Evolutionary conservation across 2,113 vertebrate species (phyloP).

Genomic region (Etheostoma cragini): DNA sequence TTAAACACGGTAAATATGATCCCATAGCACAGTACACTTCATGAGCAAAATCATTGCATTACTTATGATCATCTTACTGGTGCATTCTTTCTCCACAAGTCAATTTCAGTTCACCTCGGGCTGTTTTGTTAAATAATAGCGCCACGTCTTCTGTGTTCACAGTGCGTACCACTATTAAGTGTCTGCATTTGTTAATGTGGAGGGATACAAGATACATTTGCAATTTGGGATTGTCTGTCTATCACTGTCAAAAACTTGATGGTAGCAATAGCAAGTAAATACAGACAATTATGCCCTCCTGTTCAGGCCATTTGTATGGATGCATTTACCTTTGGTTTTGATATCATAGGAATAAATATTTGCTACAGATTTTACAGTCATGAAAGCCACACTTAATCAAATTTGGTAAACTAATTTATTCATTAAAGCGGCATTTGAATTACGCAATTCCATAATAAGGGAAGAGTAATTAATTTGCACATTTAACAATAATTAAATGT

Average conservation of each 20-base stretch:
- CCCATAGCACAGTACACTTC: not conserved
- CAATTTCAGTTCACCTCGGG: conserved; percentile 33
- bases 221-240: not conserved
- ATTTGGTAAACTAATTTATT: not conserved
- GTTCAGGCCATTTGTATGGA: not conserved
- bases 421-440: not conserved
- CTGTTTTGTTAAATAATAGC: conserved; percentile 57
- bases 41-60: conserved; percentile 28
- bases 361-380: not conserved
- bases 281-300: not conserved
- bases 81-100: conserved; percentile 31
- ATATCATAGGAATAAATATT: not conserved
- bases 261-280: not conserved
- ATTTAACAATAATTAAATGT: not conserved
- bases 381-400: not conserved
- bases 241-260: not conserved
- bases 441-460: not conserved
- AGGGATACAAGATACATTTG: not conserved
- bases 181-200: conserved; percentile 31
- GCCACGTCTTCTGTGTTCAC: conserved; percentile 10
- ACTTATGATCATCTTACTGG: conserved; percentile 11
- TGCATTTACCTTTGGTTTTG: not conserved
- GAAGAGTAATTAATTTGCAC: conserved; percentile 1
- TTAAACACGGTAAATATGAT: conserved; percentile 30
- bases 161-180: conserved; percentile 2